A percentile compares a stretch with the other conserved stretches of the same genome.
phyloP scores from a whole-genome alignment of 2,113 vertebrate species.

The Ochotona curzoniae region DNA sequence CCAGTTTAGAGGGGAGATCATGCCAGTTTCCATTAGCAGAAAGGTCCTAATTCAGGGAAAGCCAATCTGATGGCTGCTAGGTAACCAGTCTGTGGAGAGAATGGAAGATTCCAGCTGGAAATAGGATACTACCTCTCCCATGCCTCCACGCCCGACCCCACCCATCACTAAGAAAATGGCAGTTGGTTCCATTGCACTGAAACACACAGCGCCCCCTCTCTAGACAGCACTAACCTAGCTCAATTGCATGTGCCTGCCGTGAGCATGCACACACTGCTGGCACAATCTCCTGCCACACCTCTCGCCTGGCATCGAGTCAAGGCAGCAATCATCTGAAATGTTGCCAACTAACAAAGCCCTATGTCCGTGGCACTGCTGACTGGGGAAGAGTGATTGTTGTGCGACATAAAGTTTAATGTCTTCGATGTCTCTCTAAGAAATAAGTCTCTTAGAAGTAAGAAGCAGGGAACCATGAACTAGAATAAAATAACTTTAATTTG shows the following conservation, averaged over 20 bases:
- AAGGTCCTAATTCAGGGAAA: constrained; percentile 24
- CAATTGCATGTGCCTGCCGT: background rate
- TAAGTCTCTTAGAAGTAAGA: background rate
- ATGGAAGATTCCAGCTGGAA: background rate
- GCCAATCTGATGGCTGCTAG: background rate
- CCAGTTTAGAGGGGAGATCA: background rate
- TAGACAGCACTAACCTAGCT: background rate
- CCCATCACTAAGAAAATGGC: background rate
- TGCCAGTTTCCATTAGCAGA: background rate
- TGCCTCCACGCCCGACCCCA: background rate
- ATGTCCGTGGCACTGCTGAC: background rate
- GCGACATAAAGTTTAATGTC: background rate
- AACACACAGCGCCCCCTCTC: background rate
- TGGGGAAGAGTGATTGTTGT: background rate
- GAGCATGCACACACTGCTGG: background rate
- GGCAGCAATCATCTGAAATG: background rate
- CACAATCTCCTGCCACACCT: background rate
- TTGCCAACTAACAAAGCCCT: background rate
- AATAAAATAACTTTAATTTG: background rate
- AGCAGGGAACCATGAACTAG: background rate
- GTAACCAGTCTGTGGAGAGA: background rate
- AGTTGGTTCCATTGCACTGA: background rate
- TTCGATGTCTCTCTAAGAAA: background rate
- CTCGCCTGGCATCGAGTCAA: background rate
- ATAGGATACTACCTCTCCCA: background rate